Evolutionary conservation across 2,113 vertebrate species (phyloP), one percentile per base, ranked within the genome.

Genomic region (Alosa alosa): DNA sequence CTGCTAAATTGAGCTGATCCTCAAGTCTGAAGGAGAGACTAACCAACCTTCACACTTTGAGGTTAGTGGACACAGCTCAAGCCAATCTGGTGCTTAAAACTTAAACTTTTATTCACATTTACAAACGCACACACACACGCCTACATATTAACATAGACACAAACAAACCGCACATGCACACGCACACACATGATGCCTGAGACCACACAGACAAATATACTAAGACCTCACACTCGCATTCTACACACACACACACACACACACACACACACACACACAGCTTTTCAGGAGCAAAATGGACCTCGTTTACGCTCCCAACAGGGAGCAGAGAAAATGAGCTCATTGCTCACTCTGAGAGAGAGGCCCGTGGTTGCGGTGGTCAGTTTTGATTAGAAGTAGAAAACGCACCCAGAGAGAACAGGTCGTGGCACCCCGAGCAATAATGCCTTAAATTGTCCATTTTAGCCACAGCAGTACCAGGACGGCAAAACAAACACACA

Each of bases 381-480:
- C 55, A 60, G 55, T 20, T 60, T 60, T 60, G 18, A 60, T 60
- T 60, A 60, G 22, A 60, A 60, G 55, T 22, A 22, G 55, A 60
- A 5, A 22, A 22, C 4, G 5, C 20, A 5, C 18, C 55, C 18
- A 22, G 20, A 20, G 5, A 4, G 55, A 60, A 60, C 55, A 60
- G 55, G 55, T 60, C 55, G n/a, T 31, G 25, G 64, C 64, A 31
- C 64, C 64, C 22, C n/a, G 6, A n/a, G 13, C 64, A 68, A 1
- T 68, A 68, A 31, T 78, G 72, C 72, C 39, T 39, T 39, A 78
- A 78, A 78, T 78, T 78, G 72, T 31, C 25, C 72, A 78, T 25
- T 68, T 68, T 31, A 68, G 31, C 64, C 64, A 68, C 64, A 11
- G 7, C 64, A 31, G 64, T 68, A 10, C n/a, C 64, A 25, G 25